Evolutionary conservation across 2,888 invertebrate genomes (phyloP), one percentile per base, ranked within the genome.

Genomic region (Scaptomyza reducta): DNA sequence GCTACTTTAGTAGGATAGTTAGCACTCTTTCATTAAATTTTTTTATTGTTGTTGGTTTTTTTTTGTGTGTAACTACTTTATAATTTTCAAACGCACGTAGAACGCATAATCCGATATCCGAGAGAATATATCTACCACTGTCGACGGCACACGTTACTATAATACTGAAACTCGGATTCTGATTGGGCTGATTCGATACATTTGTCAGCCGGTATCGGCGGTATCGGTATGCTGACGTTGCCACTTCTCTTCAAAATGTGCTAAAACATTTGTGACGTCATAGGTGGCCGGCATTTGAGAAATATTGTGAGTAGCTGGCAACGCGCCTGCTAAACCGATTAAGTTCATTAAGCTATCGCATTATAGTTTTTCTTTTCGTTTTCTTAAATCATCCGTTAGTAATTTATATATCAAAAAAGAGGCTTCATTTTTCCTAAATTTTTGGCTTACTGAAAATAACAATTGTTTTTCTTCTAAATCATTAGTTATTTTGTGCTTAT

Each of bases 71-170:
- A 80, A 88, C 88, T 87, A 84, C 84, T 76, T 88, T 69, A 69
- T 62, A 60, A 72, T 64, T 77, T 84, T 87, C 55, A 69, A 82
- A 84, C 89, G 87, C 87, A 86, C 81, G 67, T 57, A 80, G 74
- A 69, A 77, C 70, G 78, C 88, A 75, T 61, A 77, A 70, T 77
- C 72, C 80, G 70, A 66, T 75, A 76, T 70, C 71, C 84, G 77
- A 87, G 64, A 67, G 63, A 75, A 77, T 63, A 75, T 66, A 67
- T 53, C 65, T 60, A 74, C 79, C 76, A 67, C 79, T 77, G 77
- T 56, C 77, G 77, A 86, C 80, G 87, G 77, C 79, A 79, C 79
- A 80, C 87, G 79, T 78, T 82, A 79, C 76, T 76, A 66, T 76
- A 76, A 76, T 76, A 76, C 76, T 76, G 72, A 79, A 79, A 67